These are phyloP conservation scores for Pocillopora damicornis DNA, from an alignment of 64 coral and sea anemone species.

Conservation along the genomic window DNA sequence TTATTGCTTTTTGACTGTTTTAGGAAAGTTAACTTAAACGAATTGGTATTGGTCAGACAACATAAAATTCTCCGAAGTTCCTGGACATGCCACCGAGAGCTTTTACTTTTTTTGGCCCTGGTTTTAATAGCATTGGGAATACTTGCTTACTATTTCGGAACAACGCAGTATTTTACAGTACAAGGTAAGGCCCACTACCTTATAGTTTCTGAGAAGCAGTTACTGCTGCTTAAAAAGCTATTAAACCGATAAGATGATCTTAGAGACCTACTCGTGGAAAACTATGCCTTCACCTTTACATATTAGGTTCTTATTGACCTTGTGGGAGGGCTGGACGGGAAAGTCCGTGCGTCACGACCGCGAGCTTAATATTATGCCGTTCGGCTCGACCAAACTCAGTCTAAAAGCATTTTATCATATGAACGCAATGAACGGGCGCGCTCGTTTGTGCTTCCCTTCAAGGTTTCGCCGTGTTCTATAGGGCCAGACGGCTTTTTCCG, in stretches of 20 bases:
- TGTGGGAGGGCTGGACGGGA: too few relatives aligned
- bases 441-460: too few relatives aligned
- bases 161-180: slow-evolving; percentile 4
- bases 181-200: not conserved
- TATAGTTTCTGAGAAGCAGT: not conserved
- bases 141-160: slow-evolving; percentile 6
- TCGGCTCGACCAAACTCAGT: not conserved
- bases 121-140: not conserved
- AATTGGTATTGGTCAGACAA: not conserved
- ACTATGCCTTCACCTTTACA: too few relatives aligned
- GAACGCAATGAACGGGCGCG: too few relatives aligned
- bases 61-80: not conserved
- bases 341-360: too few relatives aligned
- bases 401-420: not conserved
- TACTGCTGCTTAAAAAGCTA: not conserved
- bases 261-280: too few relatives aligned
- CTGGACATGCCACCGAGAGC: not conserved
- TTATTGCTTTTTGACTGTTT: not conserved
- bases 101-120: slow-evolving; percentile 14
- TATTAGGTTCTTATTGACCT: too few relatives aligned
- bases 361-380: too few relatives aligned
- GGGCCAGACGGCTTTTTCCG: too few relatives aligned
- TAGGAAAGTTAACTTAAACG: not conserved
- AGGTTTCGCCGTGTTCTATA: too few relatives aligned
- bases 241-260: not conserved